Evolutionary conservation across 1,140 invertebrate species (phyloP).

Genomic region (Lepidostoma basale): DNA sequence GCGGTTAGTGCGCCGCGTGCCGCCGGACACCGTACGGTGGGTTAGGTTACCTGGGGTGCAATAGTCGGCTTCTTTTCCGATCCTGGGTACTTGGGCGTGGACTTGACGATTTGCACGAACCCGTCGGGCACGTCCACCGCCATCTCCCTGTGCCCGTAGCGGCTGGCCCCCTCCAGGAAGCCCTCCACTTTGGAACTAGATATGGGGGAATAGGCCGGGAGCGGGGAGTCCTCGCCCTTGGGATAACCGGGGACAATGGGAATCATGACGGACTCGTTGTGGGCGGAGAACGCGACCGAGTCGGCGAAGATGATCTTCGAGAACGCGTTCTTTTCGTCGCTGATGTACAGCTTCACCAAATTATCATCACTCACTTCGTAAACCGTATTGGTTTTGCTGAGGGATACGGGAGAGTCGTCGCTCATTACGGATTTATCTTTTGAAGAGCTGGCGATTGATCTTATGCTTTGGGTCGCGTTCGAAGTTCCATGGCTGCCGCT

Average conservation of each 20-base stretch:
- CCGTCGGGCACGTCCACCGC: constrained; percentile 78
- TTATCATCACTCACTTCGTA: constrained; percentile 53
- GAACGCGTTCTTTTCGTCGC: constrained; percentile 58
- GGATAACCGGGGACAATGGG: constrained; percentile 49
- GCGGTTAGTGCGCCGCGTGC: constrained; percentile 34
- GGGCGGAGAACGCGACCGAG: constrained; percentile 55
- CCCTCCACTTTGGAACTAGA: constrained; percentile 57
- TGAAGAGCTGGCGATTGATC: constrained; percentile 60
- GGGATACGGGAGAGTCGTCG: constrained; percentile 53
- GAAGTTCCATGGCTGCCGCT: constrained; percentile 57
- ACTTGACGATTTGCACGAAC: constrained; percentile 75
- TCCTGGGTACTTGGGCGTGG: constrained; percentile 76
- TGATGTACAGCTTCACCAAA: constrained; percentile 58
- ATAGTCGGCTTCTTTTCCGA: constrained; percentile 53
- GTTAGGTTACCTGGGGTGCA: constrained; percentile 55
- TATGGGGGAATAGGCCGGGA: constrained; percentile 54
- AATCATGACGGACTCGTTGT: constrained; percentile 58
- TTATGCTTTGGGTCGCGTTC: constrained; percentile 60
- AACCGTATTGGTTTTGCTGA: constrained; percentile 42
- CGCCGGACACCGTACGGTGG: constrained; percentile 43
- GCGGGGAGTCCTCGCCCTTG: constrained; percentile 43
- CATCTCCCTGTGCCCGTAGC: constrained; percentile 67
- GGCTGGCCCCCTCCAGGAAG: constrained; percentile 44
- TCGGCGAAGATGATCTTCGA: constrained; percentile 54
- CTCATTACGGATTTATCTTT: constrained; percentile 62